Evolutionary conservation across 2,888 invertebrate species (phyloP).

Genomic region (Amphipyra tragopoginis): DNA sequence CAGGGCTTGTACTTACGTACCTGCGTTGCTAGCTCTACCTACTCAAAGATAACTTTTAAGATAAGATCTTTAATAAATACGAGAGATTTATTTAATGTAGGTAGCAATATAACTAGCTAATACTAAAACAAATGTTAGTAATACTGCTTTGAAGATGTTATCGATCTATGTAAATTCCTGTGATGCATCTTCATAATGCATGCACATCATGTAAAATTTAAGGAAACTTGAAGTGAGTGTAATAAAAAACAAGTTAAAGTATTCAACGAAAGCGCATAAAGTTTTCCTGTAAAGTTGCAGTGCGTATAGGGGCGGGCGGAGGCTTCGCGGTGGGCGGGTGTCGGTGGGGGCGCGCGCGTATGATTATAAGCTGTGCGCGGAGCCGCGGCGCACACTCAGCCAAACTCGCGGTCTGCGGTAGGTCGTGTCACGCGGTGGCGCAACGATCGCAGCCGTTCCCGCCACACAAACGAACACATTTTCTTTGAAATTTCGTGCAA

Average conservation of each 20-base stretch:
- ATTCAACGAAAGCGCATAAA: constrained; percentile 63
- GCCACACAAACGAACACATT: constrained; percentile 78
- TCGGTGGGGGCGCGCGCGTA: constrained; percentile 35
- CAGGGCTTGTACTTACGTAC: too few relatives aligned
- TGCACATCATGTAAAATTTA: constrained; percentile 47
- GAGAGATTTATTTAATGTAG: too few relatives aligned
- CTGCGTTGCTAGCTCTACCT: too few relatives aligned
- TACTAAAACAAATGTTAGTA: constrained; percentile 1
- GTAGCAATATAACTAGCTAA: too few relatives aligned
- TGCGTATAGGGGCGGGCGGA: constrained; percentile 69
- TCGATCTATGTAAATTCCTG: constrained; percentile 33
- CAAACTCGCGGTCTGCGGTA: constrained; percentile 84
- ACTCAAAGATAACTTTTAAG: too few relatives aligned
- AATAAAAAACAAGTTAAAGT: constrained; percentile 49
- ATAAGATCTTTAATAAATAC: too few relatives aligned
- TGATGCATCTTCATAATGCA: constrained; percentile 45
- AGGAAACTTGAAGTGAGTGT: constrained; percentile 54
- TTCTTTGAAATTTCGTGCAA: constrained; percentile 89
- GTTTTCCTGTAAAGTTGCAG: constrained; percentile 63
- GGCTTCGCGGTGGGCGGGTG: constrained; percentile 62
- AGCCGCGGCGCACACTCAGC: constrained; percentile 83
- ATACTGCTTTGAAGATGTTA: constrained; percentile 34
- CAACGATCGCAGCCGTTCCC: constrained; percentile 86
- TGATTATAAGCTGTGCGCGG: constrained; percentile 71
- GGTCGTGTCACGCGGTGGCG: constrained; percentile 85